Base-by-base conservation (phyloP, 2,797 vertebrate species). In the Lycodopsis pacificus region DNA sequence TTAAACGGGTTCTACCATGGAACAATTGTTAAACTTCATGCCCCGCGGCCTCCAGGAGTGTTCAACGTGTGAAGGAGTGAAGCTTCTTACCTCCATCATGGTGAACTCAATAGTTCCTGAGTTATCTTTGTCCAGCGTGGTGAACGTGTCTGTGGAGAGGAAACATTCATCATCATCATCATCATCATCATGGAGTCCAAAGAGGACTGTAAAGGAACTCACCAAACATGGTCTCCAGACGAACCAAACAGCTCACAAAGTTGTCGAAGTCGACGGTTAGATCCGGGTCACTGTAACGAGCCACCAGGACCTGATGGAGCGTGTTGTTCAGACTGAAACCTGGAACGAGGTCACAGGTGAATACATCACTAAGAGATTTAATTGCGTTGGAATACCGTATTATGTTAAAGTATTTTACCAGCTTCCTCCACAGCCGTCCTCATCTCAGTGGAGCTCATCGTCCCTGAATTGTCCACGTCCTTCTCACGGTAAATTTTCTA, bases 401-500 rank as follows among this genome's bases (percentile, higher is more conserved):
- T 46, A 19, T 34, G 32, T 34, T 46, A 3, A 22, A 40, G n/a
- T 15, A 7, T 5, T 30, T 82, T 85, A 98, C 97, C 97, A 84
- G 96, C 95, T 82, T 90, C 80, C 77, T 96, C 94, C 75, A 98
- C 85, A 0, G 96, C 96, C 13, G 59, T 76, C 76, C 97, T 95
- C 95, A 98, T 96, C 93, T 98, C 97, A 0, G 93, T 92, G 0
- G 96, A 95, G 82, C 95, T 97, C 94, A 98, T 98, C n/a, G 95
- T 96, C 7, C 97, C 97, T 0, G 97, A 97, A n/a, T 64, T 76
- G 84, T 99, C 97, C 75, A 92, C 86, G 12, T 97, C 96, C 10
- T 95, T 95, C 70, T 95, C 84, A 20, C 95, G 94, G 90, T 97
- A 98, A 77, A 97, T 94, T 70, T 88, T 94, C 97, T 98, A 82